A percentile compares a stretch with the other conserved stretches of the same genome.
Evolutionary conservation across 2,113 vertebrate species (phyloP).

Genomic region (Chaetops frenatus): DNA sequence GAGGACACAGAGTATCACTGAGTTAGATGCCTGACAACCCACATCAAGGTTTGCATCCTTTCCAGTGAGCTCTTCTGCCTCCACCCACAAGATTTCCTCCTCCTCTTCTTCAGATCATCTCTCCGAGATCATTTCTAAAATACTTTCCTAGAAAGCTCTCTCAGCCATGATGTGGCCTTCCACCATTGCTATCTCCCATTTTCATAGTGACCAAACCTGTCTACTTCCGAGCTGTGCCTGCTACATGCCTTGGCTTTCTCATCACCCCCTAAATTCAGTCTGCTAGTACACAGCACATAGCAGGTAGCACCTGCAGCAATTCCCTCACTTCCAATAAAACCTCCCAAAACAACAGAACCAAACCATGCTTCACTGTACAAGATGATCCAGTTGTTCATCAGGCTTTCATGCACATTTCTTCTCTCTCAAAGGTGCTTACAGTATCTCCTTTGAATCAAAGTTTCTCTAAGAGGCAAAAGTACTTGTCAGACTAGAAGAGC

Average conservation of each 20-base stretch:
- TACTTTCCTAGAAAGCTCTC: not conserved
- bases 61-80: not conserved
- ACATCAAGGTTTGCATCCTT: not conserved
- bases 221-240: not conserved
- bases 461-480: not conserved
- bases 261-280: not conserved
- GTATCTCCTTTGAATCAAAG: not conserved
- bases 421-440: not conserved
- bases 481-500: not conserved
- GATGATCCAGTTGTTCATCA: not conserved
- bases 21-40: not conserved
- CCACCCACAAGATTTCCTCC: not conserved
- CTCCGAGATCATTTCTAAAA: not conserved
- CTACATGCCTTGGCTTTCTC: not conserved
- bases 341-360: not conserved
- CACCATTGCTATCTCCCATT: not conserved
- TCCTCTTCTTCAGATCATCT: not conserved
- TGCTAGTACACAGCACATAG: not conserved
- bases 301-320: not conserved
- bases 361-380: not conserved
- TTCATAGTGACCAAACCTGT: not conserved
- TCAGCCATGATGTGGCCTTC: not conserved
- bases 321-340: not conserved
- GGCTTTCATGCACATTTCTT: not conserved
- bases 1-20: not conserved